Conservation (phyloP, 2,797 vertebrate species). For the Botia almorhae region DNA sequence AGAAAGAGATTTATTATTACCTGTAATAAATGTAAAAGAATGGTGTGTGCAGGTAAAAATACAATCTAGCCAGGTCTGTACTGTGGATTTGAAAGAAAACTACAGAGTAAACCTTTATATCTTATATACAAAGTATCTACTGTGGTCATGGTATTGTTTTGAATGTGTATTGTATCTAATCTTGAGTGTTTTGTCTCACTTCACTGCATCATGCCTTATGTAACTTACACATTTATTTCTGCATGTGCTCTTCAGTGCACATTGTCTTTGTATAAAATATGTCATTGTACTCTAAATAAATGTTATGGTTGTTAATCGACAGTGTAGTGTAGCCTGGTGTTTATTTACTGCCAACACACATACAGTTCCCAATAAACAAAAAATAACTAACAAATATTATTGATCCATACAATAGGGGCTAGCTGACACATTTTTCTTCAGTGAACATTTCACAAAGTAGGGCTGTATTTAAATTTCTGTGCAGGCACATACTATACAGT, state of each 20-base stretch:
- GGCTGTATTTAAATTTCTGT: too few species aligned
- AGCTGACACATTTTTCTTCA: not conserved
- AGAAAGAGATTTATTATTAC: not conserved
- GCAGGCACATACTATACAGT: too few species aligned
- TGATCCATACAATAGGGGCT: not conserved
- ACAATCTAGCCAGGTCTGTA: not conserved
- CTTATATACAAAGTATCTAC: conserved; percentile 17
- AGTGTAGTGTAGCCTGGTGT: not conserved
- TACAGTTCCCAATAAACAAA: too few species aligned
- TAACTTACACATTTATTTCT: conserved; percentile 32
- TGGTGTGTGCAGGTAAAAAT: not conserved
- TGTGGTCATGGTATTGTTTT: conserved; percentile 17
- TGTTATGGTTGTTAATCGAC: conserved; percentile 38
- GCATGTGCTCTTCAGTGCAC: conserved; percentile 50
- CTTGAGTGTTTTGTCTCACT: conserved; percentile 3
- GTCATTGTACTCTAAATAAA: conserved; percentile 44
- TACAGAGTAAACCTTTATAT: not conserved
- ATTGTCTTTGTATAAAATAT: conserved; percentile 44
- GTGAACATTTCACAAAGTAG: not conserved
- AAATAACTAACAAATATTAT: not conserved
- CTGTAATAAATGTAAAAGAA: conserved; percentile 2
- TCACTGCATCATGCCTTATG: conserved; percentile 26
- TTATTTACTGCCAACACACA: not conserved
- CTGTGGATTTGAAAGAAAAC: not conserved
- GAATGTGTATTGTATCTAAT: conserved; percentile 26